phyloP scores from a whole-genome alignment of 2,797 vertebrate species.

The Pteronotus mesoamericanus region DNA sequence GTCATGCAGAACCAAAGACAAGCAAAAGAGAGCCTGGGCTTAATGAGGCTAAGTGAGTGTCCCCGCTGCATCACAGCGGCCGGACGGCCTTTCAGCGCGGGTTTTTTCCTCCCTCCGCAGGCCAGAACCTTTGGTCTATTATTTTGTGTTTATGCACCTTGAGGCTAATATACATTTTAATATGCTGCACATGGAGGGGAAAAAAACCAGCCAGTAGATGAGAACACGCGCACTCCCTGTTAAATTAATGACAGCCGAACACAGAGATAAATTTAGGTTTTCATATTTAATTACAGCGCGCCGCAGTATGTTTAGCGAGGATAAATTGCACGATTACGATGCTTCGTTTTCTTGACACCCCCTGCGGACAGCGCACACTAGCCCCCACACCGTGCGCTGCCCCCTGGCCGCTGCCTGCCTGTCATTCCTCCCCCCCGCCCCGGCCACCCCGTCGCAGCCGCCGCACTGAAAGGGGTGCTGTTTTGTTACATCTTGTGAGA shows the following conservation, averaged over 20 bases:
- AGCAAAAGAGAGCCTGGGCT: conserved; percentile 89
- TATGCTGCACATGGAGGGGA: conserved; percentile 87
- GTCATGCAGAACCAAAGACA: conserved; percentile 92
- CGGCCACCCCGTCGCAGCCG: conserved; percentile 72
- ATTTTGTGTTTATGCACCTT: conserved; percentile 93
- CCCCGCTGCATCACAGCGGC: conserved; percentile 86
- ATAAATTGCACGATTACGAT: conserved; percentile 96
- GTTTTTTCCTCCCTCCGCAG: conserved; percentile 81
- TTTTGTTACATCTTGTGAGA: conserved; percentile 68
- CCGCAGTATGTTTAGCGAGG: conserved; percentile 88
- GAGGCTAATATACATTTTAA: conserved; percentile 94
- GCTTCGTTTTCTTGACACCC: conserved; percentile 87
- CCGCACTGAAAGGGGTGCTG: conserved; percentile 42
- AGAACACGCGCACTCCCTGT: conserved; percentile 91
- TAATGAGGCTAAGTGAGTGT: conserved; percentile 96
- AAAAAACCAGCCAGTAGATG: conserved; percentile 88
- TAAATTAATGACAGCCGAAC: conserved; percentile 96
- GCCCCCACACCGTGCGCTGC: conserved; percentile 78
- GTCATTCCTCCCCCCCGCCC: conserved; percentile 68
- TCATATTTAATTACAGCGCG: conserved; percentile 98
- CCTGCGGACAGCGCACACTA: conserved; percentile 85
- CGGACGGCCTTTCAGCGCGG: conserved; percentile 85
- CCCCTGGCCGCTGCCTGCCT: conserved; percentile 72
- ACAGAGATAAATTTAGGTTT: conserved; percentile 95
- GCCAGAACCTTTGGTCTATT: conserved; percentile 88